Evolutionary conservation across 2,888 invertebrate species (phyloP).

Genomic region (Drosophila dives): DNA sequence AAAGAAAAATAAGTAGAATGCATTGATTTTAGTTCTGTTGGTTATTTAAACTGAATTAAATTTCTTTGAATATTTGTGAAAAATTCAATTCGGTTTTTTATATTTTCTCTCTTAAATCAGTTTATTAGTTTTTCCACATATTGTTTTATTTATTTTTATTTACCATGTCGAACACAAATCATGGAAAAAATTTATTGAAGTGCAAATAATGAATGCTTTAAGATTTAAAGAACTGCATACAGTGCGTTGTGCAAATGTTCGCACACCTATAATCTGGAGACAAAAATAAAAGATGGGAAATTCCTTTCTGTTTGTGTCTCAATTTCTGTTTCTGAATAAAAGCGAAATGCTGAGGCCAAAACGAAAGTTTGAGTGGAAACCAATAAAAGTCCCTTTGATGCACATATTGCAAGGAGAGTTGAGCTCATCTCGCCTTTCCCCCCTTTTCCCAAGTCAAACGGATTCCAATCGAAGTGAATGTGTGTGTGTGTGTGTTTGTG

Average conservation of each 20-base stretch:
- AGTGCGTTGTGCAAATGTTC: neutral
- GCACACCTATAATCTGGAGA: neutral
- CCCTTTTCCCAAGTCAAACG: neutral
- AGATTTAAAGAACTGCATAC: neutral
- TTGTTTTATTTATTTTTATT: neutral
- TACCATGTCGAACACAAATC: neutral
- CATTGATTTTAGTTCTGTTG: neutral
- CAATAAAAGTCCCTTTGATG: conserved; percentile 27
- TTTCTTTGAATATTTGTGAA: neutral
- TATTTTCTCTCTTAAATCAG: neutral
- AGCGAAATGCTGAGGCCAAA: conserved; percentile 10
- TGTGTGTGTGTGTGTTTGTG: neutral
- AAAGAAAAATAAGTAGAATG: neutral
- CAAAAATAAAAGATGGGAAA: conserved; percentile 10
- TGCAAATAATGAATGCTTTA: neutral
- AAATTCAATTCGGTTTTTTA: neutral
- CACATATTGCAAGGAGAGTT: conserved; percentile 11
- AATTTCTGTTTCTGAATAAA: neutral
- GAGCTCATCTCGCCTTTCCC: neutral
- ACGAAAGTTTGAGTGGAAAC: conserved; percentile 19
- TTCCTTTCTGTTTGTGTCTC: conserved; percentile 5
- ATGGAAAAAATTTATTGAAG: no score
- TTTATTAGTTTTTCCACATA: neutral
- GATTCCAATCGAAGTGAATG: conserved; percentile 4
- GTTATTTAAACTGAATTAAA: neutral